Conservation (phyloP, 2,113 vertebrate species). For the Platichthys flesus region DNA sequence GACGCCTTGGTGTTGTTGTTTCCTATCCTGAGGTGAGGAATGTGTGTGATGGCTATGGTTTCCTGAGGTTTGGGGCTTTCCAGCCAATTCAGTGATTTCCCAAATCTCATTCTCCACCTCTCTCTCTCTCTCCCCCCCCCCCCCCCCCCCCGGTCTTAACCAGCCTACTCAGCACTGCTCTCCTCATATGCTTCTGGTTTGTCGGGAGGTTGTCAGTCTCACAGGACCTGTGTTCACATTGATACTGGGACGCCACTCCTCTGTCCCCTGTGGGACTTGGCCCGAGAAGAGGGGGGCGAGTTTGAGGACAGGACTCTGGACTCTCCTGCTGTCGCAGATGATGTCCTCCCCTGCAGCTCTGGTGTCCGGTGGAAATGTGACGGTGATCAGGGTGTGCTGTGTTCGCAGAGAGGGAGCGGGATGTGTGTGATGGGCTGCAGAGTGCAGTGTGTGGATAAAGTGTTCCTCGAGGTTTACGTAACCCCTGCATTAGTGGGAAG, state of each 20-base stretch:
- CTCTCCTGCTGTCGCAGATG: neutral
- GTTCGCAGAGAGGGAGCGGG: neutral
- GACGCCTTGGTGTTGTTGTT: neutral
- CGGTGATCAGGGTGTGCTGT: too few relatives aligned
- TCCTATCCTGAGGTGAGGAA: constrained; percentile 35
- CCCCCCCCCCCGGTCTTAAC: constrained; percentile 5
- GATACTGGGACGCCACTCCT: neutral
- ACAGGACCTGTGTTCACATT: neutral
- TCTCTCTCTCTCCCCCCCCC: too few relatives aligned
- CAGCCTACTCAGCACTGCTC: constrained; percentile 41
- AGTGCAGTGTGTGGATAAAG: constrained; percentile 27
- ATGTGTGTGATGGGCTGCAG: constrained; percentile 34
- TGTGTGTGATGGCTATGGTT: constrained; percentile 17
- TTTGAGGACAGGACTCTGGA: too few relatives aligned
- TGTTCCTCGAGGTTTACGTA: constrained; percentile 51
- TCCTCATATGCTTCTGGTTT: constrained; percentile 59
- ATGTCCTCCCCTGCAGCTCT: neutral
- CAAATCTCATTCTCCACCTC: constrained; percentile 25
- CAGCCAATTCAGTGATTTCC: constrained; percentile 24
- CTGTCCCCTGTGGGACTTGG: neutral
- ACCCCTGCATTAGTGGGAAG: constrained; percentile 51
- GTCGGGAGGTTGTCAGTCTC: constrained; percentile 22
- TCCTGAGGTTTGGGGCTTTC: constrained; percentile 25
- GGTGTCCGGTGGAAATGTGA: too few relatives aligned
- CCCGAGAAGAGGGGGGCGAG: too few relatives aligned